Evolutionary conservation across 1,140 invertebrate species (phyloP), one percentile per base, ranked within the genome.

Genomic region (Solenopsis fugax): DNA sequence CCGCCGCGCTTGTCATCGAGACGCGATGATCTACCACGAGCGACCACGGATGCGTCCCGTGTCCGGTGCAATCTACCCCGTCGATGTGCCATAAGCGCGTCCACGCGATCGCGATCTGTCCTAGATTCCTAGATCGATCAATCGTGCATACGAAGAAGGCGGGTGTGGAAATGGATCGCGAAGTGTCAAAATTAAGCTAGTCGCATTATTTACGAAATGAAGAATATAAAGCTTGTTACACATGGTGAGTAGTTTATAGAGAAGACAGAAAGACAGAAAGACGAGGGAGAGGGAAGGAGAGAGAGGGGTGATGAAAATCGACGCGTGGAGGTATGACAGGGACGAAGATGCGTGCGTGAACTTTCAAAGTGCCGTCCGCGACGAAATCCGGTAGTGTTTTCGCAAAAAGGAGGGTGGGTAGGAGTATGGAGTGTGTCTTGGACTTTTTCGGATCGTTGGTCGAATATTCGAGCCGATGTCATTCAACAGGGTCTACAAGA

Each of bases 171-270:
- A 64, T 48, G 88, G 92, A 92, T 92, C 90, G 87, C 91, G 87
- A 90, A 93, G 93, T 94, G 93, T 93, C 93, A 93, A 93, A 94
- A 93, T 94, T 93, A 93, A 88, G 90, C 93, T 94, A 94, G 93
- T 94, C 93, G 92, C 92, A 90, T 92, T 91, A 91, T 85, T 86
- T 87, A 88, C 86, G 87, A 92, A 85, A 85, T 86, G 90, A 90
- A 88, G 84, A 88, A 65, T 92, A 92, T 93, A 93, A 93, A 88
- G 93, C 91, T 94, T 93, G 91, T 94, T 93, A 91, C 69, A 71
- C 56, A 71, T 89, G 88, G 77, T 92, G 86, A 90, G 91, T 90
- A 90, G 86, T 93, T 91, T 91, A 86, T 92, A 89, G 65, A 72
- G 24, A 84, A 67, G 18, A 18, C 29, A 21, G 6, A 60, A 18